phyloP scores from a whole-genome alignment of 2,113 vertebrate species.

The Neotoma lepida region DNA sequence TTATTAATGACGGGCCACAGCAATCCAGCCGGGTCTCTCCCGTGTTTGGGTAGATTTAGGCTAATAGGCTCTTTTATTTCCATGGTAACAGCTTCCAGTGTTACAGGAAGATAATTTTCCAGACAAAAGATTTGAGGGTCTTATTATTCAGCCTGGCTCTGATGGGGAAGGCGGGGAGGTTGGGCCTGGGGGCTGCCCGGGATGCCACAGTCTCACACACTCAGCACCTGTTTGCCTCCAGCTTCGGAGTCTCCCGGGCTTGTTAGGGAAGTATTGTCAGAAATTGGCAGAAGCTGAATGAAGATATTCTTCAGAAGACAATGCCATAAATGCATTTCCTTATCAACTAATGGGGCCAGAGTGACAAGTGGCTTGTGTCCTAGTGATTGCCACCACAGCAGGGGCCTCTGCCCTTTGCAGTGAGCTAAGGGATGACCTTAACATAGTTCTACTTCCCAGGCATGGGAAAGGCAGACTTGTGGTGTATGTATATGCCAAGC shows the following conservation, averaged over 20 bases:
- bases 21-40: conserved; percentile 74
- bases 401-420: neutral
- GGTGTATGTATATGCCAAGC: neutral
- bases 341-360: conserved; percentile 15
- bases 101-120: conserved; percentile 82
- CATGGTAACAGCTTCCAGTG: conserved; percentile 85
- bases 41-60: conserved; percentile 83
- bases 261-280: neutral
- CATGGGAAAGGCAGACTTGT: neutral
- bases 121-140: conserved; percentile 73
- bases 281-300: conserved; percentile 46
- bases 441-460: neutral
- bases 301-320: conserved; percentile 60
- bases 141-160: conserved; percentile 74
- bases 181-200: neutral
- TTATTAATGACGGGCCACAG: conserved; percentile 73
- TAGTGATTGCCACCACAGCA: neutral
- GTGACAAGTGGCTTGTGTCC: conserved; percentile 20
- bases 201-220: neutral
- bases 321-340: conserved; percentile 38
- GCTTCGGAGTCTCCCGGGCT: neutral
- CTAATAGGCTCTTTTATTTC: conserved; percentile 85
- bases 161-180: conserved; percentile 33
- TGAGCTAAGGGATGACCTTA: neutral
- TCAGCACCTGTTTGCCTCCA: conserved; percentile 22